A percentile compares a stretch with the other conserved stretches of the same genome.
These are phyloP conservation scores for Oxyteleia sp. DNA, from an alignment of 2,888 invertebrate genomes.

Conservation along the genomic window DNA sequence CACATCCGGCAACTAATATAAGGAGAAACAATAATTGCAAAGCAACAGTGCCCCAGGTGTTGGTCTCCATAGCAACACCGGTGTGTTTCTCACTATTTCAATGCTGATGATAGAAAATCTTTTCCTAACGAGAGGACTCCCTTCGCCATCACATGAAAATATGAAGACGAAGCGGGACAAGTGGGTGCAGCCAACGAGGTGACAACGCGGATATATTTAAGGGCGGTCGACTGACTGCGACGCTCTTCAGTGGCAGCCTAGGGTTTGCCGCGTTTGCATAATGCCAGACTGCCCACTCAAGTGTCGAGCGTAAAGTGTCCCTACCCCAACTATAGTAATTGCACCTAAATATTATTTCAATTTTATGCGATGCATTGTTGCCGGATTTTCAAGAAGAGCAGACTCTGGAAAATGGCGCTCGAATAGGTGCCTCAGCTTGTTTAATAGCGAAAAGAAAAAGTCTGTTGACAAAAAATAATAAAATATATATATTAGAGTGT, in stretches of 20 bases:
- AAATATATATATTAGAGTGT: too few relatives aligned
- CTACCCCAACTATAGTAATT: conserved; percentile 83
- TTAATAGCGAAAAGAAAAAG: too few relatives aligned
- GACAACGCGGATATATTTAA: conserved; percentile 73
- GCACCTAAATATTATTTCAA: conserved; percentile 85
- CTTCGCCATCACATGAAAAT: conserved; percentile 69
- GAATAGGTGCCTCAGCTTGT: too few relatives aligned
- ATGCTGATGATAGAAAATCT: conserved; percentile 56
- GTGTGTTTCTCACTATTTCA: conserved; percentile 64
- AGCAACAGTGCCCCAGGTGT: conserved; percentile 60
- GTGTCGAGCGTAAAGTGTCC: conserved; percentile 83
- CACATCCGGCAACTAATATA: conserved; percentile 46
- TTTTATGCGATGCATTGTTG: conserved; percentile 62
- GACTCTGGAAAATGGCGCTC: too few relatives aligned
- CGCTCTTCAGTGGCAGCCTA: conserved; percentile 69
- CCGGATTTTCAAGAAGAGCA: conserved; percentile 6
- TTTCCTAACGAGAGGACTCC: conserved; percentile 71
- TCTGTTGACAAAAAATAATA: too few relatives aligned
- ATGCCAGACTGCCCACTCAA: conserved; percentile 80
- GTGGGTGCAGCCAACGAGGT: conserved; percentile 69
- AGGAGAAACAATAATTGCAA: conserved; percentile 62
- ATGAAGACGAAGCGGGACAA: conserved; percentile 64
- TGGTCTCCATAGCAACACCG: conserved; percentile 65
- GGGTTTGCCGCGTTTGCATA: conserved; percentile 82
- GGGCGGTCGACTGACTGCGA: conserved; percentile 63